Percentiles rank a stretch among this genome's conserved stretches.
Evolutionary conservation across 2,113 vertebrate species (phyloP).

Genomic region (Actenoides hombroni): DNA sequence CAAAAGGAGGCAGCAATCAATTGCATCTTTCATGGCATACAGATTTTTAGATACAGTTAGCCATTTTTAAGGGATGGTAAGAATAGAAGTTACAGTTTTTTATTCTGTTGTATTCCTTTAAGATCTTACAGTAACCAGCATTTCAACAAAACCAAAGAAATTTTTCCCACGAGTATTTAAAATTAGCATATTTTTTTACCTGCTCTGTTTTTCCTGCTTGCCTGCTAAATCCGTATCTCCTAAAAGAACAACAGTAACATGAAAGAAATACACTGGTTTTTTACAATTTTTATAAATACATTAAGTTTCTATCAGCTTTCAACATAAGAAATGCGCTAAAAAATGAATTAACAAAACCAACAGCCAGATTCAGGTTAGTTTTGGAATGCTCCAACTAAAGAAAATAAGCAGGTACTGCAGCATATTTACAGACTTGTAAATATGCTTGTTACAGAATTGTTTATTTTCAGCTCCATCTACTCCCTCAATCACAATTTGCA

Average conservation of each 20-base stretch:
- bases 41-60: background rate
- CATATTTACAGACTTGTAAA: background rate
- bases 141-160: background rate
- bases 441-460: too few relatives aligned
- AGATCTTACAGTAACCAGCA: background rate
- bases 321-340: background rate
- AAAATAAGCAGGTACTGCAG: background rate
- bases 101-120: background rate
- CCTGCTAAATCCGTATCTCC: conserved; percentile 90
- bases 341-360: background rate
- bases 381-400: background rate
- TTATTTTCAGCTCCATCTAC: background rate
- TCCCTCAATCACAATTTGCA: background rate
- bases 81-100: background rate
- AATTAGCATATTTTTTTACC: conserved; percentile 70
- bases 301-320: background rate
- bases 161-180: background rate
- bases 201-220: conserved; percentile 82
- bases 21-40: background rate
- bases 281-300: background rate
- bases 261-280: background rate
- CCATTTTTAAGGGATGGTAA: background rate
- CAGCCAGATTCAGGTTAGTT: background rate
- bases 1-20: background rate
- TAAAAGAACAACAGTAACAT: conserved; percentile 40